These are phyloP conservation scores for Lota lota DNA, from an alignment of 2,113 vertebrate species.

Conservation along the genomic window DNA sequence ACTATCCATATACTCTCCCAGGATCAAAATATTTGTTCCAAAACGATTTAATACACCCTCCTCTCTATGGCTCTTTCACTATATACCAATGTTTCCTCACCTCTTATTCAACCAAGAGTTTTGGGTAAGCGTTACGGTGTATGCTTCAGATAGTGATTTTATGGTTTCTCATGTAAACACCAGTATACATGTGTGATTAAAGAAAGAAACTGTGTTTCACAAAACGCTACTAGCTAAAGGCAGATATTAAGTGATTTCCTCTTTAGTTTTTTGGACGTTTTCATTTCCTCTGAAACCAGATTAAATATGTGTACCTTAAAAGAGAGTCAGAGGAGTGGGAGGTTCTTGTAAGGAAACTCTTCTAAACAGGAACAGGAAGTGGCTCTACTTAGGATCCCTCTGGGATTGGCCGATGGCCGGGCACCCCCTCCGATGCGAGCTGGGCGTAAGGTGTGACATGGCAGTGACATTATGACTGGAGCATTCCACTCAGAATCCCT, in stretches of 20 bases:
- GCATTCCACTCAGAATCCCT: conserved; percentile 65
- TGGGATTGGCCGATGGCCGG: conserved; percentile 55
- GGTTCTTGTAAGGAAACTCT: conserved; percentile 35
- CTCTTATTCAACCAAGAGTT: too few species aligned
- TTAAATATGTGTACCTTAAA: conserved; percentile 30
- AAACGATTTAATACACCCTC: too few species aligned
- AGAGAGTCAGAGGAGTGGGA: conserved; percentile 61
- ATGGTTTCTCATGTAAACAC: too few species aligned
- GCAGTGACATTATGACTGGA: conserved; percentile 63
- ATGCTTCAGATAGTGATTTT: too few species aligned
- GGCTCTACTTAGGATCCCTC: conserved; percentile 52
- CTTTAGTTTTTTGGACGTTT: neutral
- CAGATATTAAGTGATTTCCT: neutral
- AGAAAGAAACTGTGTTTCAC: too few species aligned
- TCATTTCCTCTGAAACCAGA: neutral
- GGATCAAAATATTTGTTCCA: too few species aligned
- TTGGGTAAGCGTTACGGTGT: too few species aligned
- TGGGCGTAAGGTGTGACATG: conserved; percentile 44
- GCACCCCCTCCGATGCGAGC: conserved; percentile 59
- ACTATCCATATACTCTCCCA: too few species aligned
- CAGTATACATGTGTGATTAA: too few species aligned
- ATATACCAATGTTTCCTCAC: too few species aligned
- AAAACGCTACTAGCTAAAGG: neutral
- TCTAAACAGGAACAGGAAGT: conserved; percentile 43
- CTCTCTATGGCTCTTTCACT: too few species aligned